A percentile compares a stretch with the other conserved stretches of the same genome.
Conservation (phyloP, 2,797 vertebrate species). For the Gymnothorax javanicus region DNA sequence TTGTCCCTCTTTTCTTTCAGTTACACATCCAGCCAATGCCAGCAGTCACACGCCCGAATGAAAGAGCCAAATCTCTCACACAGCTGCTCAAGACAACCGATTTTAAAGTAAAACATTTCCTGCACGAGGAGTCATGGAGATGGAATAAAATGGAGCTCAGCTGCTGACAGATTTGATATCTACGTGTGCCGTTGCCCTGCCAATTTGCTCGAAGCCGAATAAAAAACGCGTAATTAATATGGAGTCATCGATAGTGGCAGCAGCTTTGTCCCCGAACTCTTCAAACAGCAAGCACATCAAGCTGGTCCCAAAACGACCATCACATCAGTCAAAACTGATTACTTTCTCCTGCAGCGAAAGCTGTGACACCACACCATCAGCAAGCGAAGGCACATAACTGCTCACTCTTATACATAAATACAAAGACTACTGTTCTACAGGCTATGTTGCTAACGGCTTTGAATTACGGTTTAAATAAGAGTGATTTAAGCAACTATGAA, state of each 20-base stretch:
- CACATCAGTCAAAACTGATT: slow-evolving; percentile 27
- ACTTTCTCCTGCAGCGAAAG: background rate
- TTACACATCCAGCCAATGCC: background rate
- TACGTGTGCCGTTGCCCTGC: background rate
- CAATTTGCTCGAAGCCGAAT: background rate
- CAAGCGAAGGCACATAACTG: background rate
- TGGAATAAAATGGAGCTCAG: background rate
- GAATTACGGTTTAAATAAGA: background rate
- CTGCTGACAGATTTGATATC: background rate
- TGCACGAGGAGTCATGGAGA: background rate
- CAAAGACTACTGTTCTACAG: background rate
- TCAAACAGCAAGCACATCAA: slow-evolving; percentile 21
- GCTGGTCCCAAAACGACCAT: slow-evolving; percentile 12
- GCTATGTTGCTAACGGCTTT: background rate
- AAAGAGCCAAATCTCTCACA: background rate
- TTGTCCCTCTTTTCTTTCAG: background rate
- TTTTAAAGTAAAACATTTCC: background rate
- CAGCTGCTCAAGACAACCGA: background rate
- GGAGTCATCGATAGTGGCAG: background rate
- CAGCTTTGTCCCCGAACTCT: background rate
- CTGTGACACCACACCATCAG: background rate
- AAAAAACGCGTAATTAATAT: slow-evolving; percentile 30
- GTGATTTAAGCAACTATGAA: slow-evolving; percentile 9
- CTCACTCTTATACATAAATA: background rate
- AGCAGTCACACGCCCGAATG: background rate